These are phyloP conservation scores for Neotragus moschatus DNA, from an alignment of 2,113 vertebrate species.

Conservation along the genomic window DNA sequence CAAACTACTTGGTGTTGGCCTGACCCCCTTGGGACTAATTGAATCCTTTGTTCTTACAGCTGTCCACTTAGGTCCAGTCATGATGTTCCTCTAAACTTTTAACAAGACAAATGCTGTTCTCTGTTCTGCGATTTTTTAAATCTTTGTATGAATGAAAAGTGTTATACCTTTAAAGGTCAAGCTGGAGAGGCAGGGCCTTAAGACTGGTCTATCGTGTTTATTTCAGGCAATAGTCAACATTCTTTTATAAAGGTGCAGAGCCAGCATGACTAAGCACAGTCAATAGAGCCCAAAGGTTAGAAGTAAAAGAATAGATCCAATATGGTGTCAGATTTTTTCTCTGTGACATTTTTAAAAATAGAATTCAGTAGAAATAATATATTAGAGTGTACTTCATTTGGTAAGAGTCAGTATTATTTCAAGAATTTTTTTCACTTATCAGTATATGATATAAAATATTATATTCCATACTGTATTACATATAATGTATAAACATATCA, in stretches of 20 bases:
- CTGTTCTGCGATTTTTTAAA: neutral
- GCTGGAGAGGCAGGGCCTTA: neutral
- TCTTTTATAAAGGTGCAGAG: neutral
- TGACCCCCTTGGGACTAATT: neutral
- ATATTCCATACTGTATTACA: neutral
- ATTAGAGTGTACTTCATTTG: neutral
- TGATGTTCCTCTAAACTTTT: neutral
- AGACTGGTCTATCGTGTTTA: neutral
- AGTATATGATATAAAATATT: neutral
- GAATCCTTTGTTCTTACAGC: neutral
- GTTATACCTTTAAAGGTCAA: neutral
- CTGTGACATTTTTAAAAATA: neutral
- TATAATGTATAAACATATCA: neutral
- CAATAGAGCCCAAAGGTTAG: neutral
- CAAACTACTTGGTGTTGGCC: neutral
- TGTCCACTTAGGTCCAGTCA: neutral
- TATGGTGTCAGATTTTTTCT: neutral
- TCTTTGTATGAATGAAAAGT: neutral
- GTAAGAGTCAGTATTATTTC: neutral
- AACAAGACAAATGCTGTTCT: neutral
- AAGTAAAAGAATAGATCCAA: neutral
- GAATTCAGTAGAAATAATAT: neutral
- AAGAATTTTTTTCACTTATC: neutral
- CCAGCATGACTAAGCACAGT: neutral
- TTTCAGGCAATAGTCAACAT: neutral